Evolutionary conservation across 2,888 invertebrate genomes (phyloP).

Genomic region (Temnothorax unifasciatus): DNA sequence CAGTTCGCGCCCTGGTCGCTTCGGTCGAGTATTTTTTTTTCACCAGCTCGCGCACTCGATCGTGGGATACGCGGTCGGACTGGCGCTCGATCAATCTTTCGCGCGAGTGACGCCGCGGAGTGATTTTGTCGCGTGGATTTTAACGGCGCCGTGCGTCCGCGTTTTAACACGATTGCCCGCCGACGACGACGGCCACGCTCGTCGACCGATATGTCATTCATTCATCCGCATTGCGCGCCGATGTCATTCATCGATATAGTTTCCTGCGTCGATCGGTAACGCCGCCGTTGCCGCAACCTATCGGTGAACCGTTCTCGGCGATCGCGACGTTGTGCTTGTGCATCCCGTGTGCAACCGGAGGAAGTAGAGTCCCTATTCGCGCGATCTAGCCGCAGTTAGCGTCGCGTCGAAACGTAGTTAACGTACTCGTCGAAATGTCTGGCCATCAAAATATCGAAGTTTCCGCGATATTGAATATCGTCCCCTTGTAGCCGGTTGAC

Average conservation of each 20-base stretch:
- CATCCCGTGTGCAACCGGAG: not conserved
- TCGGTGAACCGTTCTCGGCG: not conserved
- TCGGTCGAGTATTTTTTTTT: constrained; percentile 59
- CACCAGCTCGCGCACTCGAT: not conserved
- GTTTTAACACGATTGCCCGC: constrained; percentile 1
- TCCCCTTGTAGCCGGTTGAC: not conserved
- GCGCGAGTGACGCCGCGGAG: not conserved
- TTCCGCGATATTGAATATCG: not conserved
- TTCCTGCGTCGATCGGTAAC: not conserved
- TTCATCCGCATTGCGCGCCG: constrained; percentile 12
- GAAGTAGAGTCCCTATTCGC: not conserved
- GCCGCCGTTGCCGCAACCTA: not conserved
- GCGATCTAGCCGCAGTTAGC: not conserved
- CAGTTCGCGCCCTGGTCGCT: constrained; percentile 45
- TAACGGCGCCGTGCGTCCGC: not conserved
- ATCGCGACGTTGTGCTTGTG: not conserved
- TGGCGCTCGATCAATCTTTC: not conserved
- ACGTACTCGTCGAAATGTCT: constrained; percentile 3
- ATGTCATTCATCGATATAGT: constrained; percentile 39
- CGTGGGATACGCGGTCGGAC: not conserved
- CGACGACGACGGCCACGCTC: constrained; percentile 13
- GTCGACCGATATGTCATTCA: constrained; percentile 22
- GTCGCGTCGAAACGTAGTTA: too few species aligned
- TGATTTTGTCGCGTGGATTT: constrained; percentile 14
- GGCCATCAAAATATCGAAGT: not conserved